A percentile compares a stretch with the other conserved stretches of the same genome.
Conservation (phyloP, 2,113 vertebrate species). For the Heterotis niloticus region DNA sequence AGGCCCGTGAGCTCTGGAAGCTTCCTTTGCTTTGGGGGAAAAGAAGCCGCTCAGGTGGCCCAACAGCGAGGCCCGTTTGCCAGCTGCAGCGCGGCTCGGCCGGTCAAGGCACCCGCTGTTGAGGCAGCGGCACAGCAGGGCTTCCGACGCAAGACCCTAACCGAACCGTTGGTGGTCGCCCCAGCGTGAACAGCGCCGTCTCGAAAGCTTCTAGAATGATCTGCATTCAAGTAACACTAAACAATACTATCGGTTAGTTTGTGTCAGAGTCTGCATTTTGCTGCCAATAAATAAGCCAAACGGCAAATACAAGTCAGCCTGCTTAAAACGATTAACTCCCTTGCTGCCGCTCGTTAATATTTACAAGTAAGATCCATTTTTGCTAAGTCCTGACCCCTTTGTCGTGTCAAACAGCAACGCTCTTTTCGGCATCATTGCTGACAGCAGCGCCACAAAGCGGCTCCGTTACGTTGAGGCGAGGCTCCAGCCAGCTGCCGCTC, state of each 20-base stretch:
- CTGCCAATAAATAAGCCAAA: background rate
- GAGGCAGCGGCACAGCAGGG: too few relatives aligned
- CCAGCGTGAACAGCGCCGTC: too few relatives aligned
- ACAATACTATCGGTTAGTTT: too few relatives aligned
- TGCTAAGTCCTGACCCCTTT: background rate
- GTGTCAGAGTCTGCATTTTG: background rate
- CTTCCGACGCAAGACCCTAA: too few relatives aligned
- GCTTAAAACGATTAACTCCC: background rate
- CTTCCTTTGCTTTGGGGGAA: conserved; percentile 23
- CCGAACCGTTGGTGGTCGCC: too few relatives aligned
- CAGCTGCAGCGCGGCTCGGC: conserved; percentile 27
- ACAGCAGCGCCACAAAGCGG: conserved; percentile 23
- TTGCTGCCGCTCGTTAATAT: background rate
- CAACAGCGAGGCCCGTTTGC: background rate
- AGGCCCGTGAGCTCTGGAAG: conserved; percentile 14
- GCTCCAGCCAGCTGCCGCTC: too few relatives aligned
- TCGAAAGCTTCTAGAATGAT: too few relatives aligned
- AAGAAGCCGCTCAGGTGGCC: background rate
- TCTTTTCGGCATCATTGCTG: conserved; percentile 36
- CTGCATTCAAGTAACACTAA: too few relatives aligned
- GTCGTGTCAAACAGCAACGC: background rate
- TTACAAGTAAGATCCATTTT: conserved; percentile 2
- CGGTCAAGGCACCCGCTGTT: conserved; percentile 55
- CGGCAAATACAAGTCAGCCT: conserved; percentile 17
- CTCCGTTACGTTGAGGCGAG: conserved; percentile 42